Percentiles rank a stretch among this genome's conserved stretches.
These are phyloP conservation scores for Escarpia spicata DNA, from an alignment of 2,888 invertebrate species.

Conservation along the genomic window DNA sequence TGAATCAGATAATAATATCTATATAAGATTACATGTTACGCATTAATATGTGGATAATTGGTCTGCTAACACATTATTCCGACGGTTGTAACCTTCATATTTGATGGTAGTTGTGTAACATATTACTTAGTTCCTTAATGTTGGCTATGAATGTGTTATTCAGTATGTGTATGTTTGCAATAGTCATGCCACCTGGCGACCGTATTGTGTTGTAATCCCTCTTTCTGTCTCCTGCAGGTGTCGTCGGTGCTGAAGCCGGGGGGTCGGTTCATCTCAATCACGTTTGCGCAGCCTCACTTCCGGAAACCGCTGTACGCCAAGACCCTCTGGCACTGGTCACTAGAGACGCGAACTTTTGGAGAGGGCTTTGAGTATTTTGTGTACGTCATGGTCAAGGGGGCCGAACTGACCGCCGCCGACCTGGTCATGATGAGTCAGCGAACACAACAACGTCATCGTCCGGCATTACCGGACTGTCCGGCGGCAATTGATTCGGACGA, in stretches of 20 bases:
- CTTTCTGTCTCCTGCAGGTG: conserved; percentile 32
- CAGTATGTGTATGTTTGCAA: not conserved
- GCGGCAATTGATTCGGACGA: conserved; percentile 68
- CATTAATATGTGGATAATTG: too few relatives aligned
- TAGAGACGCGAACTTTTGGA: conserved; percentile 51
- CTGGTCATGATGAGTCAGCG: not conserved
- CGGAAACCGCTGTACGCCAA: conserved; percentile 57
- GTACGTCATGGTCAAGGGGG: conserved; percentile 51
- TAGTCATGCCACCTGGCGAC: not conserved
- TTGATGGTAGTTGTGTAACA: too few relatives aligned
- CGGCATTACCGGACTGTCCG: not conserved
- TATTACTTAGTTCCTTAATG: too few relatives aligned
- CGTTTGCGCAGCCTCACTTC: conserved; percentile 68
- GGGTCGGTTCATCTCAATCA: conserved; percentile 64
- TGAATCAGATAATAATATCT: too few relatives aligned
- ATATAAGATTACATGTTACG: too few relatives aligned
- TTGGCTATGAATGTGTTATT: too few relatives aligned
- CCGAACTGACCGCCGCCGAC: conserved; percentile 34
- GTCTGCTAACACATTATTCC: too few relatives aligned
- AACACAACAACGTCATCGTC: conserved; percentile 8
- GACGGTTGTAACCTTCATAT: too few relatives aligned
- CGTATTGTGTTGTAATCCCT: not conserved
- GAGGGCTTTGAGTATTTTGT: conserved; percentile 45
- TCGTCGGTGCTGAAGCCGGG: conserved; percentile 49
- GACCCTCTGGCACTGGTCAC: conserved; percentile 47